Evolutionary conservation across 2,797 vertebrate genomes (phyloP).

Genomic region (Pantherophis vulpinus): DNA sequence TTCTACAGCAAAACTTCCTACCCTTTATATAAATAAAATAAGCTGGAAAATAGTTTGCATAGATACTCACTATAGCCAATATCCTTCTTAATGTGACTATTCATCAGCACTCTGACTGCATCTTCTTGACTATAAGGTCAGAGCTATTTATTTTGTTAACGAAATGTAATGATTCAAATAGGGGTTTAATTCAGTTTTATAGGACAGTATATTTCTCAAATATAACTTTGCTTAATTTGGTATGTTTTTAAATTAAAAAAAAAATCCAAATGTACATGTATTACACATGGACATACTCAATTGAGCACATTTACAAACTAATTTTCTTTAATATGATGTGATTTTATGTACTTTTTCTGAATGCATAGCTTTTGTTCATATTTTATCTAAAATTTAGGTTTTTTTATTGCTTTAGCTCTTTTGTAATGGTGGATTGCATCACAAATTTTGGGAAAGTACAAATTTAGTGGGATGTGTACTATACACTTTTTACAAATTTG

Average conservation of each 20-base stretch:
- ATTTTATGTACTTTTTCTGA: neutral
- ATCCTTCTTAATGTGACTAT: neutral
- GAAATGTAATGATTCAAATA: neutral
- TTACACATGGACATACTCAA: neutral
- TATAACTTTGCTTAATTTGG: neutral
- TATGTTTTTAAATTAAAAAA: neutral
- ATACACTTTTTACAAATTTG: neutral
- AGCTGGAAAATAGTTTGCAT: constrained; percentile 4
- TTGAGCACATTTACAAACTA: neutral
- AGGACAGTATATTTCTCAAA: neutral
- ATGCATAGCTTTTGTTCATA: neutral
- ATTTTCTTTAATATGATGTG: neutral
- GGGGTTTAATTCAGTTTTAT: neutral
- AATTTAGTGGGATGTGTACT: neutral
- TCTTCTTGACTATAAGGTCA: neutral
- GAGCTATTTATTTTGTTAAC: neutral
- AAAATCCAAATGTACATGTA: neutral
- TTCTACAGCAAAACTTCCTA: neutral
- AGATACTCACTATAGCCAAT: neutral
- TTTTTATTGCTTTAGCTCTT: neutral
- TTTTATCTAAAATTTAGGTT: neutral
- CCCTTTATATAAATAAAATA: neutral
- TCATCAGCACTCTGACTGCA: neutral
- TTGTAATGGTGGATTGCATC: neutral
- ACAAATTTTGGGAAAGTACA: neutral